Evolutionary conservation across 2,888 invertebrate genomes (phyloP), one percentile per base, ranked within the genome.

Genomic region (Polietes domitor): DNA sequence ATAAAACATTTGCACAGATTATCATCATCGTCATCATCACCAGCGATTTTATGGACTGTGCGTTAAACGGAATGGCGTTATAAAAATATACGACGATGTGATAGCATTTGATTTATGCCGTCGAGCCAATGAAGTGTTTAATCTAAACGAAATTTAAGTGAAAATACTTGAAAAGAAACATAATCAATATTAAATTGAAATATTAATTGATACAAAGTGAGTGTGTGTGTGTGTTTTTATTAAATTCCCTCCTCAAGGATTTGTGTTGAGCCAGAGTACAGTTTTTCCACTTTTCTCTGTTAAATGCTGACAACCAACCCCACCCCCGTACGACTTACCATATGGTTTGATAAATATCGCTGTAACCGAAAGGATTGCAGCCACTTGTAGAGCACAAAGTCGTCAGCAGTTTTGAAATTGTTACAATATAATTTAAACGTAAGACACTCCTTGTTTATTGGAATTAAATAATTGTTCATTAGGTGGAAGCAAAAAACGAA

Each of bases 1-100:
- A 68, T 68, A 5, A 68, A 68, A 68, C 19, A 68, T 7, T 65
- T 65, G 37, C 17, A 41, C 9, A 65, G 65, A 17, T 37, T 68
- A 68, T 68, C 68, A n/a, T n/a, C n/a, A n/a, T n/a, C n/a, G n/a
- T n/a, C n/a, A n/a, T n/a, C n/a, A n/a, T n/a, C n/a, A n/a, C n/a
- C n/a, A 68, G 12, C 24, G 61, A 43, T 43, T 43, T 43, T 24
- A 61, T 61, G 61, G 61, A 68, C 24, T 5, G 63, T 63, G 53
- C 19, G 19, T 53, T 10, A 53, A 19, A 21, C 53, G 19, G 19
- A 21, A 53, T 50, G n/a, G 50, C 26, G 58, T 58, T 15, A 58
- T 21, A 53, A 47, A 47, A 47, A n/a, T 47, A 12, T 47, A 12
- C 41, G 41, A 12, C 12, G 47, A 47, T 58, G 58, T 58, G 58